phyloP scores from a whole-genome alignment of 2,113 vertebrate species.

The Colinus virginianus region DNA sequence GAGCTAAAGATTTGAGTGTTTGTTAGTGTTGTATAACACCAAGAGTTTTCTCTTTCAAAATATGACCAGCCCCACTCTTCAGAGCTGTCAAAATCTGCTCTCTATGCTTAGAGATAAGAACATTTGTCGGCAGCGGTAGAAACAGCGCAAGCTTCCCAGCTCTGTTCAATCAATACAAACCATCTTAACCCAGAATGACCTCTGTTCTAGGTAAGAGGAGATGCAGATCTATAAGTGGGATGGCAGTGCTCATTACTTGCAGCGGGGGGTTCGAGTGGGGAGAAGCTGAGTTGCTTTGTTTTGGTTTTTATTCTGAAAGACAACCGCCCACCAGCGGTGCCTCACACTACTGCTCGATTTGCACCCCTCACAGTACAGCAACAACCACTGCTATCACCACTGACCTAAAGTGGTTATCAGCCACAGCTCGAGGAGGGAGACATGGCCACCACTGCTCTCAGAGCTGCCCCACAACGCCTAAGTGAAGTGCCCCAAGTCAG shows the following conservation, averaged over 20 bases:
- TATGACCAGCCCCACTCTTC: neutral
- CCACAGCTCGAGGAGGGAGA: neutral
- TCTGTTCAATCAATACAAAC: neutral
- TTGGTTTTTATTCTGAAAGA: neutral
- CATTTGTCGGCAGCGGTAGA: rapidly evolving
- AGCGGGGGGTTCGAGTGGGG: neutral
- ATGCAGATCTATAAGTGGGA: neutral
- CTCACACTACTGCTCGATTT: neutral
- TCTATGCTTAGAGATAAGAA: neutral
- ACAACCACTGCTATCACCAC: neutral
- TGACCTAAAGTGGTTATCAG: neutral
- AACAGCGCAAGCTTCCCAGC: neutral
- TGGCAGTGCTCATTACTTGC: neutral
- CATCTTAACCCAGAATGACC: neutral
- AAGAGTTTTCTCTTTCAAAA: neutral
- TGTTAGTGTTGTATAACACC: neutral
- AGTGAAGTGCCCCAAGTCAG: neutral
- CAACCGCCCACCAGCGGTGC: neutral
- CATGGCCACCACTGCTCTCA: neutral
- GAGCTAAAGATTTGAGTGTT: neutral
- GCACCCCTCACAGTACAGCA: neutral
- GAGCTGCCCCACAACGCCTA: rapidly evolving
- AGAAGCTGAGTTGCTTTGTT: neutral
- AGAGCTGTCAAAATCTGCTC: neutral
- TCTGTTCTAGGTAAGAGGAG: neutral